Percentiles rank a stretch among this genome's conserved stretches.
Evolutionary conservation across 2,797 vertebrate genomes (phyloP).

Genomic region (Myoxocephalus aenaeus): DNA sequence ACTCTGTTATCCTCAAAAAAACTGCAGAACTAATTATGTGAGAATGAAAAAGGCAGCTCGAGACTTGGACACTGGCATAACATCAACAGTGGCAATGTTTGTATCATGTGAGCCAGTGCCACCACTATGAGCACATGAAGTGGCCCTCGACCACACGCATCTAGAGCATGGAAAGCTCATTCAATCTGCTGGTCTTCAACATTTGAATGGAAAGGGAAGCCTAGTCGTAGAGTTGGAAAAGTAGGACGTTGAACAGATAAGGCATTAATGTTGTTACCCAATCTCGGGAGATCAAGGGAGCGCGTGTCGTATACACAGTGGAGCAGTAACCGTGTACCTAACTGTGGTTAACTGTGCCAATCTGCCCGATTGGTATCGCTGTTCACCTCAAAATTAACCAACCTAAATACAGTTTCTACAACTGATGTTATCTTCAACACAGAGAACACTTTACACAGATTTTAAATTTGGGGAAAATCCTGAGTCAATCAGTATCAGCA

Average conservation of each 20-base stretch:
- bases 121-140: neutral
- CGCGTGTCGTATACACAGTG: too few relatives aligned
- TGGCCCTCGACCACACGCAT: neutral
- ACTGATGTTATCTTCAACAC: neutral
- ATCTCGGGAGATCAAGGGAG: too few relatives aligned
- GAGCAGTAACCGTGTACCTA: too few relatives aligned
- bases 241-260: too few relatives aligned
- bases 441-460: neutral
- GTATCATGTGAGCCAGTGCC: neutral
- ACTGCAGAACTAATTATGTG: neutral
- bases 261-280: neutral
- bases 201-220: neutral
- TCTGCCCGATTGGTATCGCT: neutral
- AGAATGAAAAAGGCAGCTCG: neutral
- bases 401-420: neutral
- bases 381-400: neutral
- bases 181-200: neutral
- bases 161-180: neutral
- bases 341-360: neutral
- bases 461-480: neutral
- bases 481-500: neutral
- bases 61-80: neutral
- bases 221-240: too few relatives aligned
- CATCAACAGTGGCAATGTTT: neutral
- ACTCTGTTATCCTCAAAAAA: neutral